Evolutionary conservation across 37 sponge, comb jelly and placozoan genomes (phyloP).

Genomic region (Diacarnus erythraeanus): DNA sequence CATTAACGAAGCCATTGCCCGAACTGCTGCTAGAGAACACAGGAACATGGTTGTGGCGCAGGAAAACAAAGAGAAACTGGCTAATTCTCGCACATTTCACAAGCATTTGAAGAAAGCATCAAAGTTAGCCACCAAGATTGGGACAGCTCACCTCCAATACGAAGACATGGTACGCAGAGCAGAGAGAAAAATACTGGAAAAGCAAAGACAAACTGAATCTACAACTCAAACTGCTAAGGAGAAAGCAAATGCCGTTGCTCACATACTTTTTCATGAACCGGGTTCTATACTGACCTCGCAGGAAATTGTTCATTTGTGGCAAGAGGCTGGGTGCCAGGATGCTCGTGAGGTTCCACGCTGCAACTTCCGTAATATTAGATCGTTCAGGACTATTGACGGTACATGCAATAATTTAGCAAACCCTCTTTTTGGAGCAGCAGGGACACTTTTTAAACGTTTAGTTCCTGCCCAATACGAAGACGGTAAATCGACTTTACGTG

Average conservation of each 20-base stretch:
- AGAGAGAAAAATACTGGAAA: constrained; percentile 42
- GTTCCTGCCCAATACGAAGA: constrained; percentile 78
- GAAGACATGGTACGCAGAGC: constrained; percentile 52
- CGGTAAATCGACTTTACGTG: constrained; percentile 42
- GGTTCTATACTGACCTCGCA: constrained; percentile 50
- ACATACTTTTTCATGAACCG: constrained; percentile 51
- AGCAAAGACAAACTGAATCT: neutral
- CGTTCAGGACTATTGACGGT: constrained; percentile 64
- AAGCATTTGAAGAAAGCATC: constrained; percentile 51
- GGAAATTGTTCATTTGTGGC: constrained; percentile 31
- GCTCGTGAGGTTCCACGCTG: constrained; percentile 4
- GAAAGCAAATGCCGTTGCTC: constrained; percentile 49
- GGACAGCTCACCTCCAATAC: constrained; percentile 22
- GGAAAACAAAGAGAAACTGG: constrained; percentile 14
- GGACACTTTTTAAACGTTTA: constrained; percentile 55
- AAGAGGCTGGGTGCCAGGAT: constrained; percentile 29
- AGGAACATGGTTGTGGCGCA: neutral
- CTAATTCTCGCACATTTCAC: constrained; percentile 9
- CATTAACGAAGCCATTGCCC: constrained; percentile 26
- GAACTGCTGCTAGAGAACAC: neutral
- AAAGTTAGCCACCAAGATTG: constrained; percentile 29
- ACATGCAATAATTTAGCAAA: constrained; percentile 83
- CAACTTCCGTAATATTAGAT: neutral
- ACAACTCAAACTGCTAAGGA: constrained; percentile 1
- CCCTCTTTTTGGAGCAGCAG: constrained; percentile 67